Evolutionary conservation across 2,797 vertebrate species (phyloP).

Genomic region (Sebastolobus altivelis): DNA sequence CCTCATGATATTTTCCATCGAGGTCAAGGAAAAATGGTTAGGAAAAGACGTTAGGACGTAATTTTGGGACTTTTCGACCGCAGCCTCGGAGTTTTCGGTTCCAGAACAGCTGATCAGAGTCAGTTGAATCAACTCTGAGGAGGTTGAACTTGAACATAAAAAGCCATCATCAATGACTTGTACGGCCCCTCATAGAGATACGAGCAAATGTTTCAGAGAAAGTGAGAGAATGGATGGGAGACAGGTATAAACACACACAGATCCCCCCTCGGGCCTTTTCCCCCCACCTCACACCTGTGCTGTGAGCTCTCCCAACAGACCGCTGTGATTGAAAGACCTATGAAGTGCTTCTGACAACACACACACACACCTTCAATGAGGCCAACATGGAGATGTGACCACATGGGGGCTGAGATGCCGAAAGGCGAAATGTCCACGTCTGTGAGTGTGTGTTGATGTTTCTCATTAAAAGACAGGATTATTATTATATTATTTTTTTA

Average conservation of each 20-base stretch:
- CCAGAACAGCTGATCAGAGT: too few relatives aligned
- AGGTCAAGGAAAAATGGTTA: too few relatives aligned
- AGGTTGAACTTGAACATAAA: too few relatives aligned
- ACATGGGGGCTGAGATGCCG: background rate
- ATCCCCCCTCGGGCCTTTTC: background rate
- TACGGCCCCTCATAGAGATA: background rate
- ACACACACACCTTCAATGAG: background rate
- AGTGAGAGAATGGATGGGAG: slow-evolving; percentile 10
- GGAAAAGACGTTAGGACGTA: too few relatives aligned
- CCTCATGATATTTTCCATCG: too few relatives aligned
- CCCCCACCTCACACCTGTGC: slow-evolving; percentile 20
- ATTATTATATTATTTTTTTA: background rate
- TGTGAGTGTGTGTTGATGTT: background rate
- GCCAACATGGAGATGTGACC: background rate
- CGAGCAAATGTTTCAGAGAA: background rate
- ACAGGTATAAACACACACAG: background rate
- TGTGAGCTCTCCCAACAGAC: slow-evolving; percentile 23
- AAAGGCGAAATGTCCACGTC: background rate
- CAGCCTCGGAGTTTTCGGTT: too few relatives aligned
- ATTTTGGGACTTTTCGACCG: too few relatives aligned
- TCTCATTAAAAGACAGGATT: background rate
- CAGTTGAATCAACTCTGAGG: too few relatives aligned
- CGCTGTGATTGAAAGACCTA: slow-evolving; percentile 31
- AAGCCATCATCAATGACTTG: too few relatives aligned
- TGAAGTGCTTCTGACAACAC: slow-evolving; percentile 38